Evolutionary conservation across 2,113 vertebrate genomes (phyloP).

Genomic region (Lamprologus speciosus): DNA sequence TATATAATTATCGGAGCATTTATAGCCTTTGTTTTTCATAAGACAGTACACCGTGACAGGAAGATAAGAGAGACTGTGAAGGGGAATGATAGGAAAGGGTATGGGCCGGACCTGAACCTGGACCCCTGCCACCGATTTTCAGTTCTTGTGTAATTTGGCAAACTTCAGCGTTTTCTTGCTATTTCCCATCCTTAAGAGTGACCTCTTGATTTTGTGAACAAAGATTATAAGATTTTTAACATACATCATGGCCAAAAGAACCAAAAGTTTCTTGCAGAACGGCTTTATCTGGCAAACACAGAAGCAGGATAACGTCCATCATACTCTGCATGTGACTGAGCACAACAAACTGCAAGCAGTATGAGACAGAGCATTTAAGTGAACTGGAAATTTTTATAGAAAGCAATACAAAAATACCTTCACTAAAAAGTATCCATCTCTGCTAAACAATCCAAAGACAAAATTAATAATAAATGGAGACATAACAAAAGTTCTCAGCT

Average conservation of each 20-base stretch:
- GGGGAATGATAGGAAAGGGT: not conserved
- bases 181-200: not conserved
- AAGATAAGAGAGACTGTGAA: not conserved
- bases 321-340: not conserved
- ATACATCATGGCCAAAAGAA: not conserved
- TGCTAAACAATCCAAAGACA: not conserved
- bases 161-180: not conserved
- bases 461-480: not conserved
- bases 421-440: not conserved
- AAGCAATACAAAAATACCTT: not conserved
- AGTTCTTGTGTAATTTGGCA: not conserved
- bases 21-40: not conserved
- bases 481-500: not conserved
- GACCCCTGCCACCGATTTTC: not conserved
- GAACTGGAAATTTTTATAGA: not conserved
- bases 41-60: not conserved
- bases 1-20: not conserved
- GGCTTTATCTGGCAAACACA: not conserved
- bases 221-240: not conserved
- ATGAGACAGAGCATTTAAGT: not conserved
- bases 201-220: not conserved
- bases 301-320: not conserved
- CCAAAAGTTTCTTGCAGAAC: not conserved
- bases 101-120: not conserved
- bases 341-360: not conserved